Evolutionary conservation across 2,888 invertebrate species (phyloP).

Genomic region (Blastobasis lacticolella): DNA sequence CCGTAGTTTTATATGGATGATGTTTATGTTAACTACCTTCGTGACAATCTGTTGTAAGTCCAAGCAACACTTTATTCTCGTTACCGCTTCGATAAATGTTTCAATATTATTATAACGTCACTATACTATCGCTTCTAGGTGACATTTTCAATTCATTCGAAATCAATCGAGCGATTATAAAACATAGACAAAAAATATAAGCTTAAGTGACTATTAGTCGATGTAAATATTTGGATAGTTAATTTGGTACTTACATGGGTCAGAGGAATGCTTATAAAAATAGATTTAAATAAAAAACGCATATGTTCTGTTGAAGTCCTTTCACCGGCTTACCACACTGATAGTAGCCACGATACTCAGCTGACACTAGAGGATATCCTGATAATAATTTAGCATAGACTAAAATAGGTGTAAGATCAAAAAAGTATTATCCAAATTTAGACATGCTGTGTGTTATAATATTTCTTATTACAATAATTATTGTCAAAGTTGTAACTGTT

Average conservation of each 20-base stretch:
- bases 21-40: conserved; percentile 24
- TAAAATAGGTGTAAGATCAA: conserved; percentile 59
- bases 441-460: conserved; percentile 63
- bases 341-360: conserved; percentile 48
- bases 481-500: conserved; percentile 18
- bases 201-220: conserved; percentile 50
- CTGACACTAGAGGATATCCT: conserved; percentile 56
- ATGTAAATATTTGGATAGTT: conserved; percentile 57
- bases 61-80: conserved; percentile 44
- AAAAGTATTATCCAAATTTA: conserved; percentile 71
- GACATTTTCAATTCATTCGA: conserved; percentile 37
- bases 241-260: conserved; percentile 37
- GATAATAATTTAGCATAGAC: conserved; percentile 67
- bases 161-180: conserved; percentile 30
- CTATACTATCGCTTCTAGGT: conserved; percentile 60
- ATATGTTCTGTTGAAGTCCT: neutral
- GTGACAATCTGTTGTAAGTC: conserved; percentile 39
- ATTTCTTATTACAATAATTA: conserved; percentile 45
- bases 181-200: conserved; percentile 41
- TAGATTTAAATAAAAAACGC: no score
- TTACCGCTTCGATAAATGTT: conserved; percentile 60
- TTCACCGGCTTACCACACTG: conserved; percentile 48
- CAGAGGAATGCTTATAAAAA: conserved; percentile 12
- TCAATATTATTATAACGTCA: conserved; percentile 43
- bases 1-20: conserved; percentile 53